Evolutionary conservation across 2,113 vertebrate species (phyloP).

Genomic region (Pao palembangensis): DNA sequence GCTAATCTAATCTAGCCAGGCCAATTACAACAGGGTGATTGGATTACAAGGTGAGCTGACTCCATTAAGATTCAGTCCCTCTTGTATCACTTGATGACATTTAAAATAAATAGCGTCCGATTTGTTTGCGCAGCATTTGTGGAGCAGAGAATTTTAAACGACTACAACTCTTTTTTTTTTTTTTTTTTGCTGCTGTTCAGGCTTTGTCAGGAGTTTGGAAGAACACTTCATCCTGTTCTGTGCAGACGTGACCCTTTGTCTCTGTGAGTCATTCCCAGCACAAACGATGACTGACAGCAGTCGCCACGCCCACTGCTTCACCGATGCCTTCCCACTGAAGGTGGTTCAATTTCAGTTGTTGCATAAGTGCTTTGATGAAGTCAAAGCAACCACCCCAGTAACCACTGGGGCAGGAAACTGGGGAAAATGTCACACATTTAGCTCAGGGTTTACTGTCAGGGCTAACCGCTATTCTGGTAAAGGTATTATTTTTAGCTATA

Average conservation of each 20-base stretch:
- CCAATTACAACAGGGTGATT: conserved; percentile 20
- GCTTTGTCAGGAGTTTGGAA: conserved; percentile 21
- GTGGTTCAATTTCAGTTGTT: too few relatives aligned
- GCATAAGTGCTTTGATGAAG: too few relatives aligned
- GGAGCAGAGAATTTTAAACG: conserved; percentile 18
- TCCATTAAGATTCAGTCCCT: conserved; percentile 4
- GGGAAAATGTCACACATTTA: too few relatives aligned
- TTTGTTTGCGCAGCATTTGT: conserved; percentile 12
- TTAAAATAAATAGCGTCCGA: conserved; percentile 39
- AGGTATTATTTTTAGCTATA: too few relatives aligned
- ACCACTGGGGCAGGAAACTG: too few relatives aligned
- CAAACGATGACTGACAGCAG: background rate
- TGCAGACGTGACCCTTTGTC: conserved; percentile 2
- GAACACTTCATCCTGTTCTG: conserved; percentile 5
- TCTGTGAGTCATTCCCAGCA: background rate
- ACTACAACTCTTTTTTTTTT: conserved; percentile 18
- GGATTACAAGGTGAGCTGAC: conserved; percentile 23
- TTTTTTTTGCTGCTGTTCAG: conserved; percentile 5
- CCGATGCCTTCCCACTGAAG: background rate
- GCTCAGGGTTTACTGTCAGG: too few relatives aligned
- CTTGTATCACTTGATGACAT: conserved; percentile 32
- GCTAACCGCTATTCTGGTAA: too few relatives aligned
- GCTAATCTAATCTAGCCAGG: conserved; percentile 12
- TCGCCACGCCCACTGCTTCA: background rate
- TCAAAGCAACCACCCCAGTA: too few relatives aligned